These are phyloP conservation scores for Palythoa grandiflora DNA, from an alignment of 92 coral and sea anemone genomes.

Conservation along the genomic window DNA sequence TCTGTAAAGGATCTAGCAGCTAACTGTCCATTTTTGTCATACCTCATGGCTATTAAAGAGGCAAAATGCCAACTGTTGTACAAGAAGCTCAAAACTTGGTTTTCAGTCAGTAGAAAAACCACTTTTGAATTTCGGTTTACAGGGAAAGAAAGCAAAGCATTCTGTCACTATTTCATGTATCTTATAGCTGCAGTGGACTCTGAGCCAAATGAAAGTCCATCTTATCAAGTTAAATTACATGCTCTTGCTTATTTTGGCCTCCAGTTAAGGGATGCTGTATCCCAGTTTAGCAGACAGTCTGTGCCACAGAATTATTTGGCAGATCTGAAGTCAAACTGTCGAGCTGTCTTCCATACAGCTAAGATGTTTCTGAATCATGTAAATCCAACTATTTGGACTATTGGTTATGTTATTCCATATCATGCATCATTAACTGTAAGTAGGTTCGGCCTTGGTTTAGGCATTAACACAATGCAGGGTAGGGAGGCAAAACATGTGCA, in stretches of 20 bases:
- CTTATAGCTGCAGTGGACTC: slow-evolving; percentile 16
- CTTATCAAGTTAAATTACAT: not conserved
- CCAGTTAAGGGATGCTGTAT: slow-evolving; percentile 10
- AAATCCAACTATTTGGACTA: slow-evolving; percentile 56
- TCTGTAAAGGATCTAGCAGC: slow-evolving; percentile 28
- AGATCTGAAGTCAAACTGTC: slow-evolving; percentile 23
- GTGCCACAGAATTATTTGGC: slow-evolving; percentile 12
- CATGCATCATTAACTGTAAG: slow-evolving; percentile 25
- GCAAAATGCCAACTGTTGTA: slow-evolving; percentile 16
- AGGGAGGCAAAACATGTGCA: slow-evolving; percentile 57
- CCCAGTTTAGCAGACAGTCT: not conserved
- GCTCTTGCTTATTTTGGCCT: not conserved
- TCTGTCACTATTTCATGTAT: slow-evolving; percentile 20
- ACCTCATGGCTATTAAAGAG: slow-evolving; percentile 14
- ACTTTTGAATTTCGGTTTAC: slow-evolving; percentile 1
- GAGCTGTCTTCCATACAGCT: slow-evolving; percentile 3
- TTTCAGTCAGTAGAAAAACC: not conserved
- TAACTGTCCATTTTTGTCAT: slow-evolving; percentile 5
- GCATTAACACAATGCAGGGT: slow-evolving; percentile 50
- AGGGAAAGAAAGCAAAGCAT: slow-evolving; percentile 7
- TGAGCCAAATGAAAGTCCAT: slow-evolving; percentile 9
- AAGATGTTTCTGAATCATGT: slow-evolving; percentile 29
- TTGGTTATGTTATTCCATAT: slow-evolving; percentile 48
- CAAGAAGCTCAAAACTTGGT: slow-evolving; percentile 7
- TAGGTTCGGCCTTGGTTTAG: slow-evolving; percentile 41